phyloP scores from a whole-genome alignment of 2,888 invertebrate species.

The Pogonocherus hispidulus region DNA sequence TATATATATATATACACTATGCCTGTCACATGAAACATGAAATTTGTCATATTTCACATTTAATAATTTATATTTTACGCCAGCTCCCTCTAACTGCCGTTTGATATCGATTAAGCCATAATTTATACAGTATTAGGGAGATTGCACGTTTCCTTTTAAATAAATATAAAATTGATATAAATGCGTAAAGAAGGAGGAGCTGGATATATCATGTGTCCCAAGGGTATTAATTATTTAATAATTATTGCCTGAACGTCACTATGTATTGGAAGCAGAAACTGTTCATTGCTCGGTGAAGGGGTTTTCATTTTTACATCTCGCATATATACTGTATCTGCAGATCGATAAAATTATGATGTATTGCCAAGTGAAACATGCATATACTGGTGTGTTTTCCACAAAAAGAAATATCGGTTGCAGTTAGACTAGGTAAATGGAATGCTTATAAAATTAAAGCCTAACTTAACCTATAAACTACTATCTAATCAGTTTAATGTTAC shows the following conservation, averaged over 20 bases:
- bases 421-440: background rate
- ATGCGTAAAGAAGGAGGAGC: slow-evolving; percentile 62
- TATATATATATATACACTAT: background rate
- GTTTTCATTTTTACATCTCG: slow-evolving; percentile 8
- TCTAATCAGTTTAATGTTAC: too few species aligned
- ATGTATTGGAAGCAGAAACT: slow-evolving; percentile 48
- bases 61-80: slow-evolving; percentile 55
- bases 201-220: slow-evolving; percentile 60
- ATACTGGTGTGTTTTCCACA: too few species aligned
- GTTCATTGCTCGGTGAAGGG: slow-evolving; percentile 33
- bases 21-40: slow-evolving; percentile 45
- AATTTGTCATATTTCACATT: slow-evolving; percentile 55
- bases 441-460: background rate
- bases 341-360: slow-evolving; percentile 17
- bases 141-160: slow-evolving; percentile 57
- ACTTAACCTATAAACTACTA: too few species aligned
- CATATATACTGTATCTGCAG: background rate
- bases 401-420: background rate
- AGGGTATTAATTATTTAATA: slow-evolving; percentile 63
- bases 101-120: slow-evolving; percentile 62
- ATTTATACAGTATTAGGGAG: slow-evolving; percentile 60
- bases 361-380: slow-evolving; percentile 9
- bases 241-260: slow-evolving; percentile 50
- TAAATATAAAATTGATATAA: slow-evolving; percentile 65
- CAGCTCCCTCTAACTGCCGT: slow-evolving; percentile 47